A percentile compares a stretch with the other conserved stretches of the same genome.
These are phyloP conservation scores for Oxygymnocypris stewartii DNA, from an alignment of 2,113 vertebrate species.

Conservation along the genomic window DNA sequence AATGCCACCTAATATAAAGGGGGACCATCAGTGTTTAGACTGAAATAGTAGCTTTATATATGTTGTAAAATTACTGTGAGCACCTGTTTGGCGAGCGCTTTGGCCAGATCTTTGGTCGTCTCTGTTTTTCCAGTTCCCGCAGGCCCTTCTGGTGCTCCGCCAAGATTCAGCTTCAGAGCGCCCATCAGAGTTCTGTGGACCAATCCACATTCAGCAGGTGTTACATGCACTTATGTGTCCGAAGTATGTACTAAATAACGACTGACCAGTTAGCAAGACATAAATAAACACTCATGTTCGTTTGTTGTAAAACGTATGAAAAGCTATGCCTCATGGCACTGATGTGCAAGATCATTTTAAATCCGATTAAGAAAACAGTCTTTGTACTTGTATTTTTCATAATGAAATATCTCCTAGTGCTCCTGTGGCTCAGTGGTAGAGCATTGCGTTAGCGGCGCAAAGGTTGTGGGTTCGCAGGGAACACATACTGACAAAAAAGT, in stretches of 20 bases:
- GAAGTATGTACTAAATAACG: background rate
- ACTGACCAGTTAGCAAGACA: background rate
- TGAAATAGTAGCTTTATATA: background rate
- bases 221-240: background rate
- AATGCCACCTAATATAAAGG: too few species aligned
- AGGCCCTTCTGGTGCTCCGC: conserved; percentile 93
- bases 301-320: background rate
- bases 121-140: conserved; percentile 97
- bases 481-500: too few species aligned
- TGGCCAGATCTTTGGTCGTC: conserved; percentile 94
- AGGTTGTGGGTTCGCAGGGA: too few species aligned
- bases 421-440: too few species aligned
- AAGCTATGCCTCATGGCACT: too few species aligned
- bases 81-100: conserved; percentile 95
- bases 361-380: too few species aligned
- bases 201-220: background rate
- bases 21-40: background rate
- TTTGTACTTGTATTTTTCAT: background rate
- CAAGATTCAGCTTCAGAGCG: conserved; percentile 89
- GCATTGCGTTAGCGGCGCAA: too few species aligned
- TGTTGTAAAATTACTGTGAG: background rate
- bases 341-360: too few species aligned
- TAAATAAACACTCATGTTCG: background rate
- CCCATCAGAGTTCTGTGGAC: conserved; percentile 88
- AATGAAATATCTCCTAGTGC: too few species aligned